Conservation (phyloP, 2,888 invertebrate species). For the Pollenia angustigena region DNA sequence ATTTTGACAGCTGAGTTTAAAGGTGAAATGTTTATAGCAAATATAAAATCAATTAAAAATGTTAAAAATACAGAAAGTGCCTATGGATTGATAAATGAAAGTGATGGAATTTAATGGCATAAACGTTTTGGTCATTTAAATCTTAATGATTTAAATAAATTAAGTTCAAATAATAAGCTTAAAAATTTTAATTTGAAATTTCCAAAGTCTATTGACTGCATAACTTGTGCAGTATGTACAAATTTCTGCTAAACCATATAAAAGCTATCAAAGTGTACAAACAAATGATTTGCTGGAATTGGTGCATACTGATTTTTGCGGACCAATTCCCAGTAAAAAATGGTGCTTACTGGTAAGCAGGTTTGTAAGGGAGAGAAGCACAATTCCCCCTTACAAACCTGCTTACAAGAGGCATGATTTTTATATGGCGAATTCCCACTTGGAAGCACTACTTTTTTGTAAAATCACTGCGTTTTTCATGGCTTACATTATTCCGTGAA, state of each 20-base stretch:
- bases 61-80: no score
- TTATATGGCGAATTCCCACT: no score
- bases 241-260: conserved; percentile 46
- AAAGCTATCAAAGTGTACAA: conserved; percentile 10
- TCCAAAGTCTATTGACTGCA: conserved; percentile 30
- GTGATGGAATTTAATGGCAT: neutral
- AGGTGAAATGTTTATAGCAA: conserved; percentile 44
- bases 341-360: no score
- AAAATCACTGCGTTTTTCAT: no score
- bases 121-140: conserved; percentile 22
- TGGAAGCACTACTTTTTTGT: no score
- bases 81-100: conserved; percentile 3
- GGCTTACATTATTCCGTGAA: no score
- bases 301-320: no score
- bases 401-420: no score
- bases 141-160: conserved; percentile 16
- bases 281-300: neutral
- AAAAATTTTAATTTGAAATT: neutral
- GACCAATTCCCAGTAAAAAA: no score
- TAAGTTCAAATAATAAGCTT: conserved; percentile 6
- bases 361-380: no score
- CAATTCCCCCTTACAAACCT: no score
- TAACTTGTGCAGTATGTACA: conserved; percentile 57
- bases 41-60: no score
- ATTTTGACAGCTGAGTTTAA: conserved; percentile 48